These are phyloP conservation scores for Lepidurus apus DNA, from an alignment of 1,140 invertebrate species.

Conservation along the genomic window DNA sequence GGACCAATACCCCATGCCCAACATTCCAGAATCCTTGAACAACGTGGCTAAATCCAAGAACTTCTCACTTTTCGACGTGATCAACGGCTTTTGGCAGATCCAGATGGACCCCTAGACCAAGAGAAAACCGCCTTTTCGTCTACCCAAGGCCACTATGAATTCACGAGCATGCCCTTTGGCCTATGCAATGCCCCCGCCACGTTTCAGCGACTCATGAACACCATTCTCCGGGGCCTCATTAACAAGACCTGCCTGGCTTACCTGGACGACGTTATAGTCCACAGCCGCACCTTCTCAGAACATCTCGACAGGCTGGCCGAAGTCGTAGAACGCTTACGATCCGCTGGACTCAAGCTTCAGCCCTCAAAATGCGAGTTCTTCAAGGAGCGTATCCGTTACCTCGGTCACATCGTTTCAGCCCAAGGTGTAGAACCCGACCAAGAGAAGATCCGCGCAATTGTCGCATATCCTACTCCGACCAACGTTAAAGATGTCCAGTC, in stretches of 20 bases:
- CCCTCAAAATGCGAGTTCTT: slow-evolving; percentile 22
- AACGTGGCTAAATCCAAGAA: slow-evolving; percentile 41
- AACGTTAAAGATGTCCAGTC: slow-evolving; percentile 41
- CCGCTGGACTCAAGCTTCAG: not conserved
- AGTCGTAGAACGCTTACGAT: not conserved
- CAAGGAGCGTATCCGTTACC: not conserved
- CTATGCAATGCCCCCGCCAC: slow-evolving; percentile 41
- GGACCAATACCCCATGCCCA: slow-evolving; percentile 49
- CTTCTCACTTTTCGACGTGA: slow-evolving; percentile 46
- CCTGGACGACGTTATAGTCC: slow-evolving; percentile 42
- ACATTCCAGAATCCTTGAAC: slow-evolving; percentile 46
- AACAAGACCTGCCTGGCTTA: slow-evolving; percentile 40
- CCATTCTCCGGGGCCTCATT: slow-evolving; percentile 40
- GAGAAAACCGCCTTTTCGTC: slow-evolving; percentile 39
- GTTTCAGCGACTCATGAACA: slow-evolving; percentile 46
- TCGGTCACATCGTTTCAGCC: slow-evolving; percentile 3
- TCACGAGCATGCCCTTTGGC: slow-evolving; percentile 44
- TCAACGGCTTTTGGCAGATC: slow-evolving; percentile 42
- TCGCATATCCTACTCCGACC: slow-evolving; percentile 36
- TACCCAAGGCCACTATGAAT: slow-evolving; percentile 39
- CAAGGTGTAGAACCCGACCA: slow-evolving; percentile 9
- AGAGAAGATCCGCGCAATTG: slow-evolving; percentile 22
- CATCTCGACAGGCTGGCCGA: not conserved
- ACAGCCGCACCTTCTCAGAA: not conserved
- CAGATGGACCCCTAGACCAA: slow-evolving; percentile 35